Percentiles rank a stretch among this genome's conserved stretches.
Evolutionary conservation across 2,797 vertebrate species (phyloP).

Genomic region (Crax fasciolata): DNA sequence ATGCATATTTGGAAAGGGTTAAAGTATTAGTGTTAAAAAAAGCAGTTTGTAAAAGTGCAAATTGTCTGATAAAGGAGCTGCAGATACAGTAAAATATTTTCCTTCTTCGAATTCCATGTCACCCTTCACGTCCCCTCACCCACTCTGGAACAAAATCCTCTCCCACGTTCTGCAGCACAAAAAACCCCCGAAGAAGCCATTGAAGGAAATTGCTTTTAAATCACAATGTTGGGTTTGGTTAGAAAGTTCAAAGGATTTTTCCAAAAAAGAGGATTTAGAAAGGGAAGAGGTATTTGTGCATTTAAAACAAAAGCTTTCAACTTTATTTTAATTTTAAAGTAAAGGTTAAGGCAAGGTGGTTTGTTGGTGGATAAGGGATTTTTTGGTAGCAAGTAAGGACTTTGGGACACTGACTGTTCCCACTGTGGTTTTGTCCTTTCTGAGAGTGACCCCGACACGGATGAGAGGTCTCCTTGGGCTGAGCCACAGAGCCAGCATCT

Average conservation of each 20-base stretch:
- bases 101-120: constrained; percentile 64
- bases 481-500: constrained; percentile 66
- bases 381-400: constrained; percentile 76
- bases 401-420: constrained; percentile 35
- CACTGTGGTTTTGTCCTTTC: constrained; percentile 37
- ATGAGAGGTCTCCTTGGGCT: constrained; percentile 37
- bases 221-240: constrained; percentile 43
- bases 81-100: constrained; percentile 70
- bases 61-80: constrained; percentile 76
- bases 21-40: constrained; percentile 85
- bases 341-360: constrained; percentile 80
- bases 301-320: constrained; percentile 78
- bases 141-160: constrained; percentile 19
- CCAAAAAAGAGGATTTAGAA: constrained; percentile 31
- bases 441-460: constrained; percentile 14
- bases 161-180: constrained; percentile 29
- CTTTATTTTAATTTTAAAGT: constrained; percentile 72
- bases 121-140: constrained; percentile 59
- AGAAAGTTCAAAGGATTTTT: constrained; percentile 50
- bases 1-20: constrained; percentile 74
- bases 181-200: constrained; percentile 31
- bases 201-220: constrained; percentile 61
- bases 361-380: constrained; percentile 69
- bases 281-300: constrained; percentile 80
- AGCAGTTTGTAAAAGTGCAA: constrained; percentile 85